Percentiles rank a stretch among this genome's conserved stretches.
Evolutionary conservation across 2,797 vertebrate genomes (phyloP).

Genomic region (Tokudaia tokunoshimensis): DNA sequence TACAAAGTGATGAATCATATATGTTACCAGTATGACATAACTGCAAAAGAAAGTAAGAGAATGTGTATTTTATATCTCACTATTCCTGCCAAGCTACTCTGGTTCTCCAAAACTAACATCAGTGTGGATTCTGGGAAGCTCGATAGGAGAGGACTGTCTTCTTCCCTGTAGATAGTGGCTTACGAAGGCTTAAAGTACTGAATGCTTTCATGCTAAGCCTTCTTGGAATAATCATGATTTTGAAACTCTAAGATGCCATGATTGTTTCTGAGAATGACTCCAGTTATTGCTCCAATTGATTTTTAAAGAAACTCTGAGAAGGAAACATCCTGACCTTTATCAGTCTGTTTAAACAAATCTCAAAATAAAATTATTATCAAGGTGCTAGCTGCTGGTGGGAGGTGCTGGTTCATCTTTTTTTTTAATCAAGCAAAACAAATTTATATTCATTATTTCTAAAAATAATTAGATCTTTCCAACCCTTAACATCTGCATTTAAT

Average conservation of each 20-base stretch:
- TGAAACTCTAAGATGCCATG: background rate
- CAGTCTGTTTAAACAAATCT: background rate
- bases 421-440: conserved; percentile 89
- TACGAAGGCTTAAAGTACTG: background rate
- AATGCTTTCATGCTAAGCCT: background rate
- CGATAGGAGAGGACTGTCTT: background rate
- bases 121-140: background rate
- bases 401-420: background rate
- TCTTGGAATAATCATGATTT: background rate
- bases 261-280: background rate
- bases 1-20: background rate
- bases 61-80: background rate
- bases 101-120: background rate
- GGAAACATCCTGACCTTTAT: background rate
- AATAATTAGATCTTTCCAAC: conserved; percentile 89
- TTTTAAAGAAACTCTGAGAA: background rate
- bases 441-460: conserved; percentile 88
- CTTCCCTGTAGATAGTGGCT: background rate
- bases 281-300: background rate
- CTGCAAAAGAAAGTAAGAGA: background rate
- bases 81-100: background rate
- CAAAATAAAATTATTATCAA: background rate
- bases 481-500: conserved; percentile 91
- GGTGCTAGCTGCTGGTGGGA: background rate
- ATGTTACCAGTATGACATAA: background rate